Conservation (phyloP, 2,113 vertebrate genomes). For the Rhynchopsitta pachyrhyncha region DNA sequence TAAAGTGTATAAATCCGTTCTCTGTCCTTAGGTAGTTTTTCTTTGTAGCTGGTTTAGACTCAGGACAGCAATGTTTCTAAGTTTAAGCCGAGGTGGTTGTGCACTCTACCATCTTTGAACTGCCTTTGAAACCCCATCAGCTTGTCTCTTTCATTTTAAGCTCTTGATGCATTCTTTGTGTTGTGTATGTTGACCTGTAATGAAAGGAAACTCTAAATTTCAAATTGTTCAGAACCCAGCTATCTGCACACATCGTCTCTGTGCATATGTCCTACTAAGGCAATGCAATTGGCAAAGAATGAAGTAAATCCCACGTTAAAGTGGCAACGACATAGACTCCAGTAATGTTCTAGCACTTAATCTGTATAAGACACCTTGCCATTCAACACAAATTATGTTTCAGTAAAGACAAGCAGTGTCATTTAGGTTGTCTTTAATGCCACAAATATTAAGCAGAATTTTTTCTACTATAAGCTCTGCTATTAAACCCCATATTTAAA, state of each 20-base stretch:
- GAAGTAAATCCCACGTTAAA: background rate
- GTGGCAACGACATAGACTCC: background rate
- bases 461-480: background rate
- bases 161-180: background rate
- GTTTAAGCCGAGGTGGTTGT: background rate
- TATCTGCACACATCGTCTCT: background rate
- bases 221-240: background rate
- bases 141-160: background rate
- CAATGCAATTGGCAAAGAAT: background rate
- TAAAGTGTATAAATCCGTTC: background rate
- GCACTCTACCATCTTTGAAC: background rate
- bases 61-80: background rate
- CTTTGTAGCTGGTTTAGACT: background rate
- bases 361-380: background rate
- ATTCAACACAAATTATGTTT: background rate
- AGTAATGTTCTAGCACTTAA: background rate
- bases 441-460: background rate
- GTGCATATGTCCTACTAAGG: fast-evolving
- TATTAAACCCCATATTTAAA: background rate
- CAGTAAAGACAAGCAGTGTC: background rate
- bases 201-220: background rate
- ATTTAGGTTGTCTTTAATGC: background rate
- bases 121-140: background rate
- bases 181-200: background rate
- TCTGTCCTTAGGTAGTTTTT: fast-evolving